Evolutionary conservation across 2,113 vertebrate genomes (phyloP), one percentile per base, ranked within the genome.

Genomic region (Cinclus mexicanus): DNA sequence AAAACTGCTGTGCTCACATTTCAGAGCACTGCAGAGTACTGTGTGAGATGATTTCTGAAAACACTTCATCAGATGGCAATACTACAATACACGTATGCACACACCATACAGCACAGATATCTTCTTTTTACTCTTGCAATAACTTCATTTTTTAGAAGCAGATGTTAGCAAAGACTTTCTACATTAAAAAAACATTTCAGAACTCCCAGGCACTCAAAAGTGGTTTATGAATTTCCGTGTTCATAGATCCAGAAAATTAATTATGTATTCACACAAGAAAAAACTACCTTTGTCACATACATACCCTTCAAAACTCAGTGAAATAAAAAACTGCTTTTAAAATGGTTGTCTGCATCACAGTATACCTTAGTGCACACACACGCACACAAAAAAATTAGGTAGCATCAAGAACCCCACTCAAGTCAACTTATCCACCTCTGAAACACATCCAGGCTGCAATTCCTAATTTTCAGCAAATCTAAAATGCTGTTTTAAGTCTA

Each of bases 321-420:
- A 88, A 93, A 96, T 76, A 52, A 96, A 91, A 26, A 82, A 24
- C 8, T 72, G 24, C 10, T 94, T 80, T n/a, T 41, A 69, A 84
- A 88, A 72, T 24, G 41, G 31, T 25, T 49, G 31, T 52, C 33
- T 11, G 7, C 23, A 61, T 84, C 61, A 35, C 56, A 76, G 24
- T 23, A 17, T 14, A 64, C 11, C 35, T 59, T 14, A 49, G 49
- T 46, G 50, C 2, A 15, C 17, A 65, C 23, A 46, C 18, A 53
- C 8, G 14, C 18, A 65, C 4, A 12, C 14, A 39, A n/a, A 78
- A 59, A 56, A 31, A 29, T 9, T 29, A 65, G 6, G 6, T 49
- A 39, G 44, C 28, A 39, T 52, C 37, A 67, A 86, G 46, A 93
- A 50, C 6, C 8, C 23, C 39, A 63, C 29, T 42, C 31, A 52